Percentiles rank a stretch among this genome's conserved stretches.
phyloP scores from a whole-genome alignment of 2,888 invertebrate species.

The Leptopilina syphax region DNA sequence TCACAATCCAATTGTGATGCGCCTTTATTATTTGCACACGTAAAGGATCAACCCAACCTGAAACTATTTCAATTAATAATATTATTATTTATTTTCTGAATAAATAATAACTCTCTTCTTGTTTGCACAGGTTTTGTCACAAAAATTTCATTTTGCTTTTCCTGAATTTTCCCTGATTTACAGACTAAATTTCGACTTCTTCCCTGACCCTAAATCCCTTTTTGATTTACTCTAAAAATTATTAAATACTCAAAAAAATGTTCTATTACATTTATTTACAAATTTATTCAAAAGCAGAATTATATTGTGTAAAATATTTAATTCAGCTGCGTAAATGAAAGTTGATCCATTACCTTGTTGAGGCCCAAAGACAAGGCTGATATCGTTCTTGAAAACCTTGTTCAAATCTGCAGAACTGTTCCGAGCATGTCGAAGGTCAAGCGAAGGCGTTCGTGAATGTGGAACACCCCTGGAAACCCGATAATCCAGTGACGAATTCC shows the following conservation, averaged over 20 bases:
- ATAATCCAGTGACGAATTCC: constrained; percentile 91
- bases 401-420: constrained; percentile 87
- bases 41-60: constrained; percentile 89
- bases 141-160: too few relatives aligned
- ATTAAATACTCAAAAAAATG: too few relatives aligned
- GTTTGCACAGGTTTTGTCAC: too few relatives aligned
- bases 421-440: constrained; percentile 86
- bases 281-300: too few relatives aligned
- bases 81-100: background rate
- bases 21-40: constrained; percentile 96
- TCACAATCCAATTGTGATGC: constrained; percentile 98
- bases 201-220: too few relatives aligned
- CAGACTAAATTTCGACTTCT: too few relatives aligned
- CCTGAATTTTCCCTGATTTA: background rate
- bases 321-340: too few relatives aligned
- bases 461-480: constrained; percentile 79
- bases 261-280: too few relatives aligned
- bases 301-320: background rate
- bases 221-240: too few relatives aligned
- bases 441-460: constrained; percentile 90
- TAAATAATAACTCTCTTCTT: too few relatives aligned
- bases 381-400: constrained; percentile 84
- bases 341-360: constrained; percentile 74
- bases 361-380: constrained; percentile 84
- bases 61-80: constrained; percentile 77